Evolutionary conservation across 30 jellyfish, hydroid and myxozoan genomes (phyloP).

Genomic region (Aurelia aurita complex sp. Pacific): DNA sequence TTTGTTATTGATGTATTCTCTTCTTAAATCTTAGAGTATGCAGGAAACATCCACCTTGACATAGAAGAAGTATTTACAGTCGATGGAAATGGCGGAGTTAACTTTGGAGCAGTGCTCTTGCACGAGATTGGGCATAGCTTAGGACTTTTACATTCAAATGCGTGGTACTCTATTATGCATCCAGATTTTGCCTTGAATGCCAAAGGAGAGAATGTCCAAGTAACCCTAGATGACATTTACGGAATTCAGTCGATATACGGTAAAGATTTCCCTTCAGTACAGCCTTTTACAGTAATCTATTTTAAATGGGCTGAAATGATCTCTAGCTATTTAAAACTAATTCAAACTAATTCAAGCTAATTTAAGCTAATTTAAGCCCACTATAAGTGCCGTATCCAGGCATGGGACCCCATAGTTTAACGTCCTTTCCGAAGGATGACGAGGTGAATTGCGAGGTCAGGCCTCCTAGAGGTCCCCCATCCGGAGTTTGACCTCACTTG

Average conservation of each 20-base stretch:
- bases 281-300: too few relatives aligned
- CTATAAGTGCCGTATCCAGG: too few relatives aligned
- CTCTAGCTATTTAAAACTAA: too few relatives aligned
- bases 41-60: conserved; percentile 73
- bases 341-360: too few relatives aligned
- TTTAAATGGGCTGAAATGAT: too few relatives aligned
- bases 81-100: conserved; percentile 38
- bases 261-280: neutral
- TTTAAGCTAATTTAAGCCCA: too few relatives aligned
- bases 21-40: conserved; percentile 33
- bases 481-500: too few relatives aligned
- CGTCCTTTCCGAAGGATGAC: too few relatives aligned
- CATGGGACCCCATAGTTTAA: too few relatives aligned
- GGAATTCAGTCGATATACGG: conserved; percentile 87
- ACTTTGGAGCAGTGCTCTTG: conserved; percentile 39
- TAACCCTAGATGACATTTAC: conserved; percentile 67
- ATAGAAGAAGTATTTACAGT: conserved; percentile 34
- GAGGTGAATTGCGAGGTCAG: too few relatives aligned
- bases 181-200: conserved; percentile 69
- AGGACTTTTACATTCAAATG: conserved; percentile 85
- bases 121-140: conserved; percentile 84
- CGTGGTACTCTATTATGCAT: conserved; percentile 72
- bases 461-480: too few relatives aligned
- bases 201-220: conserved; percentile 46
- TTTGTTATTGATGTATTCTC: too few relatives aligned